These are phyloP conservation scores for Dicycla oo DNA, from an alignment of 2,888 invertebrate species.

Conservation along the genomic window DNA sequence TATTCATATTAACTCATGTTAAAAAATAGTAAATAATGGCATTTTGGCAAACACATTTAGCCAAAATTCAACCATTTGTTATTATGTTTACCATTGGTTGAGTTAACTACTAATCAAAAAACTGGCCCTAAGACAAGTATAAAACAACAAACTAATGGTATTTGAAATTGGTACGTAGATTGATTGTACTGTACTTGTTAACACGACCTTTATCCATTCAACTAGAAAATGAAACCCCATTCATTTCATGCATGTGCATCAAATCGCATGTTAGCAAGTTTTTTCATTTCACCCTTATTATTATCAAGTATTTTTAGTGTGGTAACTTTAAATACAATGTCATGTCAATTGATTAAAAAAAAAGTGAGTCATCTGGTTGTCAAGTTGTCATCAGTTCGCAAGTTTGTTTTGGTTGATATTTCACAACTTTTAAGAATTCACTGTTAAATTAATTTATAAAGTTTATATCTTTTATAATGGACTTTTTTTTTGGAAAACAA, in stretches of 20 bases:
- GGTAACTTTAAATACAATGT: conserved; percentile 24
- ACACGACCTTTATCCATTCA: too few relatives aligned
- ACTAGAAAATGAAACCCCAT: background rate
- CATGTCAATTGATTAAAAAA: conserved; percentile 9
- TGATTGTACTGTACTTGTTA: background rate
- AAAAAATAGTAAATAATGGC: too few relatives aligned
- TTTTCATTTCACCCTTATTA: background rate
- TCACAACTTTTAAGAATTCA: background rate
- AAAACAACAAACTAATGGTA: background rate
- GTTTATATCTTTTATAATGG: conserved; percentile 73
- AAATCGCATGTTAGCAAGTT: background rate
- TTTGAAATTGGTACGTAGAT: too few relatives aligned
- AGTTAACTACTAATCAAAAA: too few relatives aligned
- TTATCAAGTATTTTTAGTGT: conserved; percentile 10
- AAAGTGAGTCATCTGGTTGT: conserved; percentile 55
- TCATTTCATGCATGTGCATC: background rate
- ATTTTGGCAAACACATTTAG: too few relatives aligned
- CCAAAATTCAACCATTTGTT: too few relatives aligned
- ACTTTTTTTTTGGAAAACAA: conserved; percentile 91
- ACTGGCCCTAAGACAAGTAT: too few relatives aligned
- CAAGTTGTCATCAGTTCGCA: conserved; percentile 37
- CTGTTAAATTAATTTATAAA: conserved; percentile 1
- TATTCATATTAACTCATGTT: too few relatives aligned
- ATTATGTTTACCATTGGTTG: too few relatives aligned
- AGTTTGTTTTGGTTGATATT: conserved; percentile 49